These are phyloP conservation scores for Solenodon paradoxus DNA, from an alignment of 2,113 vertebrate genomes.

Conservation along the genomic window DNA sequence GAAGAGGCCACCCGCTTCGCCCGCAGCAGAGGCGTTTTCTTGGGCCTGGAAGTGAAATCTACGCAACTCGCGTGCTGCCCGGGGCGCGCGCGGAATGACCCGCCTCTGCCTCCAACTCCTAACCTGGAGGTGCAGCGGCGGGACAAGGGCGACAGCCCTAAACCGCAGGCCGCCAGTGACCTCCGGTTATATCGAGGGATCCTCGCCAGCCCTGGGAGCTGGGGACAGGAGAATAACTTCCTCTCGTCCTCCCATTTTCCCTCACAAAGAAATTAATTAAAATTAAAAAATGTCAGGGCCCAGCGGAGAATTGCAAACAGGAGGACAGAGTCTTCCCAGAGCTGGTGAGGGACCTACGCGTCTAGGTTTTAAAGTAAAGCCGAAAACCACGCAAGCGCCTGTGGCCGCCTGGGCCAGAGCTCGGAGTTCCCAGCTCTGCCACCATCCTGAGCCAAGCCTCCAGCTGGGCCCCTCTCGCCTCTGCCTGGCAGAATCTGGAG, in stretches of 20 bases:
- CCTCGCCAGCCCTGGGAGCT: background rate
- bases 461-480: no score
- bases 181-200: no score
- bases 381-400: background rate
- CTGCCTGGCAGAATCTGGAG: background rate
- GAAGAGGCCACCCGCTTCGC: background rate
- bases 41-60: background rate
- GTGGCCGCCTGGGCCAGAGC: background rate
- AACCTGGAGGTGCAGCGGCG: background rate
- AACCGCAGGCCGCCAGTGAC: background rate
- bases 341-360: background rate
- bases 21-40: no score
- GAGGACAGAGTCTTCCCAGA: background rate
- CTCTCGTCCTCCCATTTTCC: background rate
- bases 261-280: background rate
- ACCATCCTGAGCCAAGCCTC: background rate
- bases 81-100: background rate
- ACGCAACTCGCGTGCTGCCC: accelerated
- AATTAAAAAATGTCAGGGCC: background rate
- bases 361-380: conserved; percentile 1
- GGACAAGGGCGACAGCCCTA: background rate
- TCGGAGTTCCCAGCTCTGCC: accelerated
- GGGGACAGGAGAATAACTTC: background rate
- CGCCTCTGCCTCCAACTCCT: background rate
- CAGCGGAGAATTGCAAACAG: background rate